Evolutionary conservation across 2,888 invertebrate genomes (phyloP), one percentile per base, ranked within the genome.

Genomic region (Alloplasta piceator): DNA sequence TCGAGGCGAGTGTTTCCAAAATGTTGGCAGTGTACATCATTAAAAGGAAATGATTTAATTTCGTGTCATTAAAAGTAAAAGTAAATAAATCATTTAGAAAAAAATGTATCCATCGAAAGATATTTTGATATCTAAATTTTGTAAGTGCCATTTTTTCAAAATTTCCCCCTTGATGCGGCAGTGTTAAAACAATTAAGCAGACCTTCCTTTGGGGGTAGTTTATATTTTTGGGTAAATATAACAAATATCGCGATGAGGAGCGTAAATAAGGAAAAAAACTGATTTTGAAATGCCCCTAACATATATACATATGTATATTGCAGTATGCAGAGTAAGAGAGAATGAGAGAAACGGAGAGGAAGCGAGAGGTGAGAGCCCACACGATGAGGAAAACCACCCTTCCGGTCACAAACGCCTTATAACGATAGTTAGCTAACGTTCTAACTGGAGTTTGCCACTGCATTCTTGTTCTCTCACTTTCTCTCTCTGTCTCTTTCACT

Each of bases 391-490:
- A 48, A 68, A 39, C 36, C 60, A 61, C 61, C 67, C 67, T 78
- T 56, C 26, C 12, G 67, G 46, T 55, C 46, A 55, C 61, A 63
- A 72, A 72, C 48, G 16, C 61, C 67, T 73, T 72, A 64, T 56
- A 76, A 72, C 48, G 63, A 68, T 64, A 68, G 80, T 80, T 77
- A 52, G 38, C 63, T 52, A n/a, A 56, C 50, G 55, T 39, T 56
- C 58, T 71, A 56, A 43, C 52, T 50, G 50, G 26, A 26, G 26
- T 26, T 26, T 26, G 26, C 26, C 26, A 26, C 26, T 26, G 26
- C 26, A 26, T 26, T 26, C 43, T 46, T 67, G 16, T 72, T 61
- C 61, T 56, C 41, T 85, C 55, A 36, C 84, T 83, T 41, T 75
- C 84, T 38, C 71, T 76, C 16, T 58, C 52, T 55, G 26, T 52